These are phyloP conservation scores for Bacillus rossius DNA, from an alignment of 1,140 invertebrate genomes.

Conservation along the genomic window DNA sequence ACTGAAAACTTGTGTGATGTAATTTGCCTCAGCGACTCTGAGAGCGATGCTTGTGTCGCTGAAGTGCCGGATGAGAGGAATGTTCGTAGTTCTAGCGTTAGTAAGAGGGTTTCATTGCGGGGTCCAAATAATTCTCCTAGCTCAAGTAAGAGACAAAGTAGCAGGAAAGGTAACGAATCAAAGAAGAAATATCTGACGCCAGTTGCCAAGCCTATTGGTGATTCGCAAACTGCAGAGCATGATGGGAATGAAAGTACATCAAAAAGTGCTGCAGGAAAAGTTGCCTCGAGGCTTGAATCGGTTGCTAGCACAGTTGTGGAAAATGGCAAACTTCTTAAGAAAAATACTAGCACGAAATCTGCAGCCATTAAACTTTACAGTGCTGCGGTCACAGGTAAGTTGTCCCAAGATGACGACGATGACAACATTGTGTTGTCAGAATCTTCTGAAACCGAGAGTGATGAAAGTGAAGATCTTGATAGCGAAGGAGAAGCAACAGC, in stretches of 20 bases:
- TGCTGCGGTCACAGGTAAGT: too few species aligned
- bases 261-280: neutral
- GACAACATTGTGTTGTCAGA: neutral
- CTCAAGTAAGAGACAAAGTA: neutral
- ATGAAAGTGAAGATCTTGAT: neutral
- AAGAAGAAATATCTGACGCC: neutral
- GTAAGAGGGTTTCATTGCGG: neutral
- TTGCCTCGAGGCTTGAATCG: neutral
- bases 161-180: neutral
- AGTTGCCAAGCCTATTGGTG: neutral
- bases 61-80: neutral
- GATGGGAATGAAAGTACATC: neutral
- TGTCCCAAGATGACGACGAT: too few species aligned
- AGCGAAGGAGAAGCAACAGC: neutral
- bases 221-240: neutral
- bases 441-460: neutral
- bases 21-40: neutral
- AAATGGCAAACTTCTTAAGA: too few species aligned
- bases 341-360: too few species aligned
- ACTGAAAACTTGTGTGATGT: neutral
- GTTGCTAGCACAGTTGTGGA: too few species aligned
- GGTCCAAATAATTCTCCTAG: neutral
- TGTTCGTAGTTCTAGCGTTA: neutral
- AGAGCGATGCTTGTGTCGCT: neutral
- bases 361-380: too few species aligned